Evolutionary conservation across 2,888 invertebrate species (phyloP).

Genomic region (Gandaritis pyraliata): DNA sequence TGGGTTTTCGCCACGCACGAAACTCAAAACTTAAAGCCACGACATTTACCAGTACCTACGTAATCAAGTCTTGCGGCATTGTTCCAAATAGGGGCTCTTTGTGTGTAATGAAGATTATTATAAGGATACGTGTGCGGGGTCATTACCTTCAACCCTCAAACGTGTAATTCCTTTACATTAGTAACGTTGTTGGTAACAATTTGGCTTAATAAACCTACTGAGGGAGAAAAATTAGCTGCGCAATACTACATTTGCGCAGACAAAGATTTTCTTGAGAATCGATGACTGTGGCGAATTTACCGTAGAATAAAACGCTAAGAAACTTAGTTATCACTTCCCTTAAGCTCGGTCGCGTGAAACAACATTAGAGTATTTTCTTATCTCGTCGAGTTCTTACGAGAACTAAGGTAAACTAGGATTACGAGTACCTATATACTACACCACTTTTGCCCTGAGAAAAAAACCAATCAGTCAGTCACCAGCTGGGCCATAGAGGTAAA

Average conservation of each 20-base stretch:
- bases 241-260: neutral
- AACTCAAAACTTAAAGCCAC: conserved; percentile 35
- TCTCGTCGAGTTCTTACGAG: too few relatives aligned
- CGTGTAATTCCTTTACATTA: conserved; percentile 39
- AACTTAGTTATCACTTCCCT: too few relatives aligned
- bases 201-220: conserved; percentile 10
- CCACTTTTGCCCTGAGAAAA: too few relatives aligned
- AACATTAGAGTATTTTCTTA: too few relatives aligned
- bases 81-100: conserved; percentile 40
- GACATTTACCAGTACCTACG: conserved; percentile 29
- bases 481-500: too few relatives aligned
- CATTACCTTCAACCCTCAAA: conserved; percentile 33
- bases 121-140: conserved; percentile 35
- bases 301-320: too few relatives aligned
- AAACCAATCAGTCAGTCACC: too few relatives aligned
- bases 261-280: neutral
- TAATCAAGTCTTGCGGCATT: conserved; percentile 41
- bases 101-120: conserved; percentile 42
- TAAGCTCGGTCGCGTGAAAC: too few relatives aligned
- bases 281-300: too few relatives aligned
- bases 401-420: too few relatives aligned
- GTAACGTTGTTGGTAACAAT: conserved; percentile 18
- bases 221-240: conserved; percentile 4
- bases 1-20: conserved; percentile 27
- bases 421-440: too few relatives aligned